These are phyloP conservation scores for Eonycteris spelaea DNA, from an alignment of 2,113 vertebrate genomes.

Conservation along the genomic window DNA sequence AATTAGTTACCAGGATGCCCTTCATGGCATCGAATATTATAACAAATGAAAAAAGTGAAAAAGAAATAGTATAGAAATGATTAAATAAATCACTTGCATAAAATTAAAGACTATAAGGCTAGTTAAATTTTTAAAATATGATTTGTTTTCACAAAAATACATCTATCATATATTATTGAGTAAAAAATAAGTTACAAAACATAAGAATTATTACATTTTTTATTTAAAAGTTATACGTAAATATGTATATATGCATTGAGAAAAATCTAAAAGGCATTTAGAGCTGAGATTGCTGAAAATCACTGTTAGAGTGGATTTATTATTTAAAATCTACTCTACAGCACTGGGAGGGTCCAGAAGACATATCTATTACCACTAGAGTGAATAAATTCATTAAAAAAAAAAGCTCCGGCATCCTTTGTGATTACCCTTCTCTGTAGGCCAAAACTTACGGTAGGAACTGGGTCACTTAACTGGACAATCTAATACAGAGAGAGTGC, in stretches of 20 bases:
- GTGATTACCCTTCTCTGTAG: background rate
- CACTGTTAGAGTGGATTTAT: background rate
- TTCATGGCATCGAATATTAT: background rate
- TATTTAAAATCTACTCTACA: background rate
- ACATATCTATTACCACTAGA: background rate
- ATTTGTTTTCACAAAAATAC: slow-evolving; percentile 4
- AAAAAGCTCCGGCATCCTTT: background rate
- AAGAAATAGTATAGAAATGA: background rate
- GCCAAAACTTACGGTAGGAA: background rate
- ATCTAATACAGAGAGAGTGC: background rate
- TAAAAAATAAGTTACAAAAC: background rate
- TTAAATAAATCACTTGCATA: background rate
- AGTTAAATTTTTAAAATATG: background rate
- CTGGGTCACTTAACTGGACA: background rate
- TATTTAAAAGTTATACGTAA: background rate
- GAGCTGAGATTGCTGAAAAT: background rate
- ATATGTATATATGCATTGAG: background rate
- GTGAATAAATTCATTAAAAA: background rate
- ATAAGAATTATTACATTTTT: background rate
- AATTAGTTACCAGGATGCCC: background rate
- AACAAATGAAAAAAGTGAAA: background rate
- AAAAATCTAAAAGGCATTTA: background rate
- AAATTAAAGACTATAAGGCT: background rate
- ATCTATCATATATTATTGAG: background rate
- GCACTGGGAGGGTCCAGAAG: background rate